Percentiles rank a stretch among this genome's conserved stretches.
Evolutionary conservation across 1,140 invertebrate species (phyloP).

Genomic region (Oncopeltus fasciatus): DNA sequence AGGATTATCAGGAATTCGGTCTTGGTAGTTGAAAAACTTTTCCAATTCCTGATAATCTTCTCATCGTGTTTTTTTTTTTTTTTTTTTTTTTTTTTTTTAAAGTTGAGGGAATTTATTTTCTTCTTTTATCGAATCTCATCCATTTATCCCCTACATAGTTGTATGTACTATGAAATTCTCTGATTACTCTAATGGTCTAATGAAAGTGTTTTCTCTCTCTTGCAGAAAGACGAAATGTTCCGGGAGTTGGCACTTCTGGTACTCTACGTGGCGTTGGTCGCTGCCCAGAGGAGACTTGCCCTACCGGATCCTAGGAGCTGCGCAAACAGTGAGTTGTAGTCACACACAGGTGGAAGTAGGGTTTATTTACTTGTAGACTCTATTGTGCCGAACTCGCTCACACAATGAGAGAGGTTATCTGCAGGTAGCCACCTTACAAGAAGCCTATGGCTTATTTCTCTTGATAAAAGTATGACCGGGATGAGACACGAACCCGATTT

Average conservation of each 20-base stretch:
- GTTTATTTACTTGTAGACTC: too few relatives aligned
- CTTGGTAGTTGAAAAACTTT: not conserved
- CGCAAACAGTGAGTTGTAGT: conserved; percentile 71
- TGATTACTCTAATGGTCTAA: not conserved
- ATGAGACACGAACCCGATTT: too few relatives aligned
- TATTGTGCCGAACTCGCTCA: too few relatives aligned
- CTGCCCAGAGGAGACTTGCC: conserved; percentile 67
- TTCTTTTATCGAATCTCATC: not conserved
- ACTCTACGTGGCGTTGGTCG: conserved; percentile 45
- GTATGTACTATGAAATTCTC: not conserved
- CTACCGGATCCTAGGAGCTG: conserved; percentile 77
- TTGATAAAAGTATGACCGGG: too few relatives aligned
- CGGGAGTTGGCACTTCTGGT: conserved; percentile 41
- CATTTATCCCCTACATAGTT: not conserved
- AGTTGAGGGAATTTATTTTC: not conserved
- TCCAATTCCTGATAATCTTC: not conserved
- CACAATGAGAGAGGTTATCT: too few relatives aligned
- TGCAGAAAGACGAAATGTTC: conserved; percentile 28
- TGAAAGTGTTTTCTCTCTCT: not conserved
- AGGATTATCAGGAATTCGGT: too few relatives aligned
- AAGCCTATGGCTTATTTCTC: too few relatives aligned
- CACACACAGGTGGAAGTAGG: too few relatives aligned
- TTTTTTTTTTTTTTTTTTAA: not conserved
- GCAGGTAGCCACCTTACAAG: too few relatives aligned
- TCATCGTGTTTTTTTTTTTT: not conserved